Evolutionary conservation across 2,888 invertebrate genomes (phyloP), one percentile per base, ranked within the genome.

Genomic region (Agrenia bidenticulata): DNA sequence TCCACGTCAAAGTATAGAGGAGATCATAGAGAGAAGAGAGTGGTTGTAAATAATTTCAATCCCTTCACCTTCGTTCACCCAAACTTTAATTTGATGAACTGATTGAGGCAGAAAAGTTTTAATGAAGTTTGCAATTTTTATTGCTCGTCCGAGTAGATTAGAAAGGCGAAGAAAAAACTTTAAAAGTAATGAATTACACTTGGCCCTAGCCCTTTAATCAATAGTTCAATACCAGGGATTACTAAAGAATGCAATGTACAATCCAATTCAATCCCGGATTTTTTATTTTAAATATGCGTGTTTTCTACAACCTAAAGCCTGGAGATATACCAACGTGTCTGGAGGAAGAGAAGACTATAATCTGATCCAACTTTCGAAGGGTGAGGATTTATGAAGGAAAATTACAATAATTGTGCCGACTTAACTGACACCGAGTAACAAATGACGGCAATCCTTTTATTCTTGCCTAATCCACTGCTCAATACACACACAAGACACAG

Each of bases 101-200:
- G 53, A 61, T 45, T 45, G 45, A 45, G 15, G n/a, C 51, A 23
- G 24, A 51, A 51, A 51, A 51, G 26, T 49, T 24, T 63, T 68
- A 68, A 68, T 68, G 68, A 68, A 68, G 68, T 68, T 68, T 68
- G 68, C 65, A 50, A 68, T 68, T 65, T 67, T 64, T 62, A 67
- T 60, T 59, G 55, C 59, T 49, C 60, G 4, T 45, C 19, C 15
- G 15, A 45, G 4, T 15, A 19, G 15, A 45, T 19, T 45, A 45
- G 9, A 45, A 19, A 45, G 45, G 32, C 5, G 32, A 32, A 32
- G 15, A 45, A 45, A 45, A 17, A 19, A 45, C 19, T 15, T 15
- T 17, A 5, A 45, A 45, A 45, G 15, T n/a, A 45, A 45, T 45
- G 4, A 15, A 11, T 45, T n/a, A 4, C 15, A 19, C n/a, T 45